Evolutionary conservation across 2,113 vertebrate genomes (phyloP), one percentile per base, ranked within the genome.

Genomic region (human (Homo sapiens)): DNA sequence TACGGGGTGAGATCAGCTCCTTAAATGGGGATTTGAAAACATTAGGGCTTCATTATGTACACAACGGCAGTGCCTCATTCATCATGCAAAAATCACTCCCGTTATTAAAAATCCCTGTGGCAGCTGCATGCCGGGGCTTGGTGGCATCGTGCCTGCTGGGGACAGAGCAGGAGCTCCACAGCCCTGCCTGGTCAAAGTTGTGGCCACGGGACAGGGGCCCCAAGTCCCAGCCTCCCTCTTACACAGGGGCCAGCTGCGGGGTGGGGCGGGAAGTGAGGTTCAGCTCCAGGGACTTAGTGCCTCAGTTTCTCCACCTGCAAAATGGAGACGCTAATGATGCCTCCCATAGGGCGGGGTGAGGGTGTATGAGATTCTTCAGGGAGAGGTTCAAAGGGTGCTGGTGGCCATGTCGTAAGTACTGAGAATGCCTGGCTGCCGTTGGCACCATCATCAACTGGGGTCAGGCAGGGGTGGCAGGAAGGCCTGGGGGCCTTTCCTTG

Each of bases 11-110:
- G 95, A 96, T 97, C 97, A 90, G 94, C 96, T 96, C 98, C 94
- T 97, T 98, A 97, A 97, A 96, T 61, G 96, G 95, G 92, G 97
- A 98, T 98, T 96, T 98, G 97, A 92, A 98, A 98, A 98, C 97
- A 98, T 97, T 93, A 97, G 96, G 95, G 88, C 91, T 97, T 97
- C 98, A 97, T 98, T 98, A 98, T 89, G 96, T 96, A 97, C 97
- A 97, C 96, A 97, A 79, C 88, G 81, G 96, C 86, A 1, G 96
- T 25, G 38, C 81, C 83, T 97, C 97, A 89, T 98, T 96, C 98
- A 98, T 95, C 89, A 97, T 80, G 96, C 80, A 94, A 80, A 98
- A 97, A 94, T 96, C 95, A 97, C 97, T 98, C 89, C 95, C 2
- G 93, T 97, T 97, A 98, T 98, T 97, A 96, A 95, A 97, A 94